Conservation (phyloP, 2,888 invertebrate genomes). For the Theretra japonica region DNA sequence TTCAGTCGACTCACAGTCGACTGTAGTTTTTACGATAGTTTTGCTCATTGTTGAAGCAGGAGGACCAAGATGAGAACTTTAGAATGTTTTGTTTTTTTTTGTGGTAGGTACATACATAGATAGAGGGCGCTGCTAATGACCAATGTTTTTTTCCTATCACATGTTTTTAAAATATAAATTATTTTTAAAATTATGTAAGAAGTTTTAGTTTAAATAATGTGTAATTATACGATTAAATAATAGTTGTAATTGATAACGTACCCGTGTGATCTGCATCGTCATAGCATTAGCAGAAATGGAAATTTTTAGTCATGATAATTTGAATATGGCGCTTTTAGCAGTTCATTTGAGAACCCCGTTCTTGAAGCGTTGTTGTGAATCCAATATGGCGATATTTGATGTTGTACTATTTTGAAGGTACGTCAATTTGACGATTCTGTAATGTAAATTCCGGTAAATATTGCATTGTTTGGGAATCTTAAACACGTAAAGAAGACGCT, state of each 20-base stretch:
- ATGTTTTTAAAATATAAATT: no score
- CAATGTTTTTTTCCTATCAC: no score
- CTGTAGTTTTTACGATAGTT: no score
- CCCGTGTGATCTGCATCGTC: not conserved
- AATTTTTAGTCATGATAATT: constrained; percentile 42
- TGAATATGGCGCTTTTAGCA: constrained; percentile 65
- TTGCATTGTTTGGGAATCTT: constrained; percentile 62
- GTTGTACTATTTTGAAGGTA: constrained; percentile 85
- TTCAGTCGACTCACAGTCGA: no score
- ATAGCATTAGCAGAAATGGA: not conserved
- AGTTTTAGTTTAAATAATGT: no score
- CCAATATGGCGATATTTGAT: constrained; percentile 88
- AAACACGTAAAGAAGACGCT: constrained; percentile 49
- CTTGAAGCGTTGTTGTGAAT: constrained; percentile 89
- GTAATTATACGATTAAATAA: no score
- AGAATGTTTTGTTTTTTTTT: no score
- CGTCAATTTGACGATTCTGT: constrained; percentile 84
- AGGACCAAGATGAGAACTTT: no score
- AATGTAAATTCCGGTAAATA: constrained; percentile 79
- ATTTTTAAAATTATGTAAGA: no score
- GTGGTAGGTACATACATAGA: no score
- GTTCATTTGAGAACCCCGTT: constrained; percentile 79
- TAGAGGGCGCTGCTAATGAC: no score
- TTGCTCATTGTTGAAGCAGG: no score
- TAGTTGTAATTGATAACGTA: not conserved